phyloP scores from a whole-genome alignment of 2,113 vertebrate species.

The Mormoops blainvillei region DNA sequence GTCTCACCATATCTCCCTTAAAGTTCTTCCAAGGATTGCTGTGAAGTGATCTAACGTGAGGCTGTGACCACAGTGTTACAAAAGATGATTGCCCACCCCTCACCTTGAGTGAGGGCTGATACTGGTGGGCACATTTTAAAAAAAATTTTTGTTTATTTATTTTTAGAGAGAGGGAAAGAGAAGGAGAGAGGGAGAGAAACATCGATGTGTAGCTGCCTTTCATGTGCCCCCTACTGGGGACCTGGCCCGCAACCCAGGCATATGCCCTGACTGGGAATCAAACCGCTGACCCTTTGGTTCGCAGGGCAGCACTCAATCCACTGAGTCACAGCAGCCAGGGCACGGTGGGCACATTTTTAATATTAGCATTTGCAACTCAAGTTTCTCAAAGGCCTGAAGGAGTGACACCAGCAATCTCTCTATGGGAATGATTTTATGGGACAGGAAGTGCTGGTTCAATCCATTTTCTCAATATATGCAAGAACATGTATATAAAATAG shows the following conservation, averaged over 20 bases:
- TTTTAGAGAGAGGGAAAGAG: too few species aligned
- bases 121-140: neutral
- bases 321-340: too few species aligned
- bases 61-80: neutral
- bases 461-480: neutral
- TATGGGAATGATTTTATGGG: neutral
- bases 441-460: neutral
- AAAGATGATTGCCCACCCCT: neutral
- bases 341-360: neutral
- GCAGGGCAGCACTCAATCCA: too few species aligned
- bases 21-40: neutral
- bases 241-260: too few species aligned
- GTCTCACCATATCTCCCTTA: neutral
- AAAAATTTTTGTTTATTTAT: too few species aligned
- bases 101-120: neutral
- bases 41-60: neutral
- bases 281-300: too few species aligned
- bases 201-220: too few species aligned
- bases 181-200: too few species aligned
- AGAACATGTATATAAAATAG: neutral
- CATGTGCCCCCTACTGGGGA: too few species aligned
- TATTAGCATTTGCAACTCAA: neutral
- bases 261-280: too few species aligned
- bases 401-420: neutral
- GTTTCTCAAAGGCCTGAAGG: neutral